A percentile compares a stretch with the other conserved stretches of the same genome.
Evolutionary conservation across 1,140 invertebrate species (phyloP).

Genomic region (Drusus annulatus): DNA sequence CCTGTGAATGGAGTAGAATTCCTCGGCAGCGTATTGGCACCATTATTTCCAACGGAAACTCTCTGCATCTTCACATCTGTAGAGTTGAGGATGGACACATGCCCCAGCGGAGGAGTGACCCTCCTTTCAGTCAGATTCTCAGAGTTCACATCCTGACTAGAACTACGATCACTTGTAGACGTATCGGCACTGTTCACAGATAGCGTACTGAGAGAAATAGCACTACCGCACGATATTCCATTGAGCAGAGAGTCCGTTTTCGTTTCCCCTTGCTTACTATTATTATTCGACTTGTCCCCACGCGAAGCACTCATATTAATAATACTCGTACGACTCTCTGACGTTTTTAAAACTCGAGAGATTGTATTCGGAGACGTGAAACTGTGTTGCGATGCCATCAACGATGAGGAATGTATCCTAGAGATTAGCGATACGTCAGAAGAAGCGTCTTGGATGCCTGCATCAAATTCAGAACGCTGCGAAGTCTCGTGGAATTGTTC

Average conservation of each 20-base stretch:
- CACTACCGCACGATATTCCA: slow-evolving; percentile 59
- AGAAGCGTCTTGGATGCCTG: background rate
- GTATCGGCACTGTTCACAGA: slow-evolving; percentile 68
- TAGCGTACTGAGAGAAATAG: slow-evolving; percentile 67
- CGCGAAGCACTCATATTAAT: slow-evolving; percentile 67
- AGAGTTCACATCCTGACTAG: slow-evolving; percentile 69
- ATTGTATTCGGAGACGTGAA: slow-evolving; percentile 44
- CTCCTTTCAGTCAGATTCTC: slow-evolving; percentile 68
- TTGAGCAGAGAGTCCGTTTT: slow-evolving; percentile 44
- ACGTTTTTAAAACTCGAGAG: slow-evolving; percentile 47
- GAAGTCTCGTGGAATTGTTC: slow-evolving; percentile 26
- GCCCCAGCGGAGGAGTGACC: slow-evolving; percentile 63
- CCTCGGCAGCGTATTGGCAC: slow-evolving; percentile 49
- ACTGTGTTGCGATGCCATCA: slow-evolving; percentile 39
- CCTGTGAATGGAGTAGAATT: slow-evolving; percentile 52
- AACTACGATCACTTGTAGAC: slow-evolving; percentile 67
- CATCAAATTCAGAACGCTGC: slow-evolving; percentile 18
- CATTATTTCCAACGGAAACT: slow-evolving; percentile 60
- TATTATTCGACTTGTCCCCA: slow-evolving; percentile 61
- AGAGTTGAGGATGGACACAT: slow-evolving; percentile 29
- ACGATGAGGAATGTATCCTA: slow-evolving; percentile 33
- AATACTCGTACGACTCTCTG: slow-evolving; percentile 68
- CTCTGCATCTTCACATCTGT: slow-evolving; percentile 60
- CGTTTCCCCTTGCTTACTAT: background rate
- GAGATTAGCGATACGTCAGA: slow-evolving; percentile 12